Percentiles rank a stretch among this genome's conserved stretches.
These are phyloP conservation scores for Silurus lanzhouensis DNA, from an alignment of 2,797 vertebrate species.

Conservation along the genomic window DNA sequence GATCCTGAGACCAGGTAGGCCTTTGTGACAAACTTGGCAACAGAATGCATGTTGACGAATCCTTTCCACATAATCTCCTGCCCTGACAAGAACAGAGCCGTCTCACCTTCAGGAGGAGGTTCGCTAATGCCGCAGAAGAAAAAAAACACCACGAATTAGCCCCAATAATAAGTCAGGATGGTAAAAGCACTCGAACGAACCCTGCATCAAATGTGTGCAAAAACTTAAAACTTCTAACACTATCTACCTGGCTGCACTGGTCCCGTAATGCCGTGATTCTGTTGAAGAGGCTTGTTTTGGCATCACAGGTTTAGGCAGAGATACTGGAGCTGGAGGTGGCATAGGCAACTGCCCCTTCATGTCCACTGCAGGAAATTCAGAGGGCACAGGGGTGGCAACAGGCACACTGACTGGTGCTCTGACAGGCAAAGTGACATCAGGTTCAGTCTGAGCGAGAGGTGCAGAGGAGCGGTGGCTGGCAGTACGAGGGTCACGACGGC, in stretches of 20 bases:
- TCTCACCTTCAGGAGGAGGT: constrained; percentile 84
- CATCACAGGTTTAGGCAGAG: constrained; percentile 76
- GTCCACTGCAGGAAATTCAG: constrained; percentile 49
- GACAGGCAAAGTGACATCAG: constrained; percentile 60
- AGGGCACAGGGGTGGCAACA: constrained; percentile 48
- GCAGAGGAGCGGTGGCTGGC: constrained; percentile 72
- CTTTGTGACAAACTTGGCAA: constrained; percentile 98
- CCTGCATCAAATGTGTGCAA: not conserved
- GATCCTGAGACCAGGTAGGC: constrained; percentile 95
- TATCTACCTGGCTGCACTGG: constrained; percentile 69
- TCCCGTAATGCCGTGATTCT: constrained; percentile 69
- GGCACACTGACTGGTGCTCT: constrained; percentile 51
- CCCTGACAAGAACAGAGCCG: constrained; percentile 88
- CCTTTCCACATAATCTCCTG: constrained; percentile 98
- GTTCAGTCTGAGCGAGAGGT: constrained; percentile 44
- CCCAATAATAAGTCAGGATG: not conserved
- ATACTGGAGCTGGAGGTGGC: constrained; percentile 63
- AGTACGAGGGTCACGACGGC: constrained; percentile 90
- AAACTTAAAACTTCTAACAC: not conserved
- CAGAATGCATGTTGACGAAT: constrained; percentile 96
- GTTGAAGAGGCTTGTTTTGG: constrained; percentile 75
- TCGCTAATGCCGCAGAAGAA: constrained; percentile 74
- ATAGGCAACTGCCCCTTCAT: constrained; percentile 53
- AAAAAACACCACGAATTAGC: not conserved
- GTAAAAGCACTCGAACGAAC: not conserved